These are phyloP conservation scores for Agrotis clavis DNA, from an alignment of 2,888 invertebrate species.

Conservation along the genomic window DNA sequence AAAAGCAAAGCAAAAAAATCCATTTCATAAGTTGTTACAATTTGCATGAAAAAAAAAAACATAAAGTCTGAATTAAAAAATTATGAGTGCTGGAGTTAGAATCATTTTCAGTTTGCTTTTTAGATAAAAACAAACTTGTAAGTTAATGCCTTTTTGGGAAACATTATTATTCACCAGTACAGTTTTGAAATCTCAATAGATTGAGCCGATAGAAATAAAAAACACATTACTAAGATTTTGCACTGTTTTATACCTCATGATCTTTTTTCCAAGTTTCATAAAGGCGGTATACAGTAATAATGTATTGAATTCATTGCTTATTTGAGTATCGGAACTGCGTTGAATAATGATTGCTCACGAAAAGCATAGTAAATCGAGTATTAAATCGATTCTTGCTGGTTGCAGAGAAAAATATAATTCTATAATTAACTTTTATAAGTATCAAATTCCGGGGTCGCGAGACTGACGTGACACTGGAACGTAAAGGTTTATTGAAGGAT, in stretches of 20 bases:
- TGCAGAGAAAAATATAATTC: slow-evolving; percentile 33
- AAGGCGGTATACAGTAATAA: slow-evolving; percentile 28
- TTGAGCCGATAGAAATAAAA: neutral
- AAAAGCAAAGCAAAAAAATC: no score
- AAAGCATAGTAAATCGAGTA: slow-evolving; percentile 53
- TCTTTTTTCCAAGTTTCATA: slow-evolving; percentile 10
- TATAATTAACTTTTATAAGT: slow-evolving; percentile 2
- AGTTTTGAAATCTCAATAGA: neutral
- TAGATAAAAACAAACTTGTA: neutral
- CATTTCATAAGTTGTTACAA: neutral
- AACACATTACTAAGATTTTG: neutral
- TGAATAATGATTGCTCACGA: slow-evolving; percentile 48
- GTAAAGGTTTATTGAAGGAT: no score
- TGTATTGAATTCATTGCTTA: slow-evolving; percentile 39
- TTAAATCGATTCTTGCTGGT: slow-evolving; percentile 46
- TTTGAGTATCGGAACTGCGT: slow-evolving; percentile 42
- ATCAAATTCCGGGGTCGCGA: neutral
- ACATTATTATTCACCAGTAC: neutral
- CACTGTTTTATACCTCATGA: neutral
- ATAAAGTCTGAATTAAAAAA: no score
- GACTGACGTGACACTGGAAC: no score
- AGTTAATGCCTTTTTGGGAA: neutral
- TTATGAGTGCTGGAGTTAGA: no score
- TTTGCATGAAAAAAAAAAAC: neutral
- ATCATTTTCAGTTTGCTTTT: neutral